phyloP scores from a whole-genome alignment of 2,888 invertebrate genomes.

The Erynnis tages region DNA sequence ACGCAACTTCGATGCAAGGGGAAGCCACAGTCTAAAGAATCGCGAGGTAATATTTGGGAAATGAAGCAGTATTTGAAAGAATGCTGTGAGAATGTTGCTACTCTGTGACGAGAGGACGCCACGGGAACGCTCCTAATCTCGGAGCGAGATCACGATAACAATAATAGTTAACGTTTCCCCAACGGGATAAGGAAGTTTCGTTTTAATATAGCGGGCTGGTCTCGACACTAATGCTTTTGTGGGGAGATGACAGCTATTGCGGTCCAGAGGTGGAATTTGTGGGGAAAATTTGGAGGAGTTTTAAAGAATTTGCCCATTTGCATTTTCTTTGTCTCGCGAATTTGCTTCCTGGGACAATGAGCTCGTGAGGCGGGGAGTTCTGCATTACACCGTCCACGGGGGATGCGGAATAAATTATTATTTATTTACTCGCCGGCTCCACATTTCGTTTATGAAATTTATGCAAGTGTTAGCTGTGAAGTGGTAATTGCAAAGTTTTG shows the following conservation, averaged over 20 bases:
- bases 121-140: conserved; percentile 10
- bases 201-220: conserved; percentile 21
- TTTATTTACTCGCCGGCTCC: background rate
- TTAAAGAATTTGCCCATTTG: conserved; percentile 23
- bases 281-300: conserved; percentile 16
- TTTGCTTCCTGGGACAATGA: conserved; percentile 20
- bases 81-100: background rate
- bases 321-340: conserved; percentile 25
- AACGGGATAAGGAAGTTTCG: conserved; percentile 19
- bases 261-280: conserved; percentile 15
- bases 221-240: conserved; percentile 17
- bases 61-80: background rate
- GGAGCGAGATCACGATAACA: conserved; percentile 14
- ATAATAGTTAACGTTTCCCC: conserved; percentile 22
- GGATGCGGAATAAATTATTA: conserved; percentile 18
- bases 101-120: background rate
- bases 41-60: background rate
- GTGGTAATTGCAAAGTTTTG: too few relatives aligned
- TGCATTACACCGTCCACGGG: too few relatives aligned
- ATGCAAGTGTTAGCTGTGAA: too few relatives aligned
- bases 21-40: background rate
- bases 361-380: too few relatives aligned
- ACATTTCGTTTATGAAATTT: too few relatives aligned
- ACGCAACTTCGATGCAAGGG: background rate
- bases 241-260: conserved; percentile 23